Conservation (phyloP, 2,113 vertebrate genomes). For the Garra rufa region DNA sequence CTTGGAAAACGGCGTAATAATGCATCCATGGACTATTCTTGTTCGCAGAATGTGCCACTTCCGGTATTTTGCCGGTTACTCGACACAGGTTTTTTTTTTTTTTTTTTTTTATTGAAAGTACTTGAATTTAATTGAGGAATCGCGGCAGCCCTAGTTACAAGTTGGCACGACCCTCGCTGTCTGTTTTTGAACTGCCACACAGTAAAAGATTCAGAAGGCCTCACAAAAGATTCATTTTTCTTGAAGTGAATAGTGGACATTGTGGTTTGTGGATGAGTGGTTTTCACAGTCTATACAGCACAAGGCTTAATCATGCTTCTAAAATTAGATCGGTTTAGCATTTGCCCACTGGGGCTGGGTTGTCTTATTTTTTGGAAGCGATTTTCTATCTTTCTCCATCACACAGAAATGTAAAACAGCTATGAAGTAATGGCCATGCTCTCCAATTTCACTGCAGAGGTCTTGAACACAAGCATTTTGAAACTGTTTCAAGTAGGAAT, state of each 20-base stretch:
- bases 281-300: constrained; percentile 27
- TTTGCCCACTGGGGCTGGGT: constrained; percentile 33
- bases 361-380: constrained; percentile 23
- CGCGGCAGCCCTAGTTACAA: not conserved
- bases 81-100: too few species aligned
- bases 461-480: not conserved
- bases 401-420: constrained; percentile 3
- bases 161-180: not conserved
- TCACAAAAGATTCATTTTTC: constrained; percentile 19
- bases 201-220: not conserved
- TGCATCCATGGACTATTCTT: too few species aligned
- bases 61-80: too few species aligned
- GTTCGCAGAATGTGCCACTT: too few species aligned
- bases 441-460: not conserved
- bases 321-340: constrained; percentile 43
- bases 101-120: too few species aligned
- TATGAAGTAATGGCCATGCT: constrained; percentile 22
- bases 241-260: constrained; percentile 33
- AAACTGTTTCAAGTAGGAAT: not conserved
- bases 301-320: not conserved
- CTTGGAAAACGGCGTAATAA: too few species aligned
- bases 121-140: too few species aligned
- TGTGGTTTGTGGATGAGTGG: constrained; percentile 5
- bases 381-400: constrained; percentile 36
- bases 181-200: not conserved